phyloP scores from a whole-genome alignment of 2,888 invertebrate genomes.

The Fabriciana adippe region DNA sequence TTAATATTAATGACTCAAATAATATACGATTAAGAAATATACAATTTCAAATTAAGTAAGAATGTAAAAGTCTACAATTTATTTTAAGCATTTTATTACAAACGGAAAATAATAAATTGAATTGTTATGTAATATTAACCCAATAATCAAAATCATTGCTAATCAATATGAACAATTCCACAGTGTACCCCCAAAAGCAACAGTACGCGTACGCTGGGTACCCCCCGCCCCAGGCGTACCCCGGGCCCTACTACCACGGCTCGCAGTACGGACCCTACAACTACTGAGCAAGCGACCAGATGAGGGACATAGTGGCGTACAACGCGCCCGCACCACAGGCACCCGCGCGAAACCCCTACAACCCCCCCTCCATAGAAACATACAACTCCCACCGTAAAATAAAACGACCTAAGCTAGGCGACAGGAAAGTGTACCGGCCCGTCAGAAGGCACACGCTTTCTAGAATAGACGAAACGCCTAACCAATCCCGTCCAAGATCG shows the following conservation, averaged over 20 bases:
- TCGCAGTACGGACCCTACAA: slow-evolving; percentile 97
- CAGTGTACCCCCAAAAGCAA: slow-evolving; percentile 97
- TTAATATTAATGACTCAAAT: no score
- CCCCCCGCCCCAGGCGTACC: slow-evolving; percentile 91
- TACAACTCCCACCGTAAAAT: slow-evolving; percentile 74
- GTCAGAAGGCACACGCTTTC: slow-evolving; percentile 67
- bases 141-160: not conserved
- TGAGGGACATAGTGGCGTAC: slow-evolving; percentile 77
- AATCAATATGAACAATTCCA: slow-evolving; percentile 37
- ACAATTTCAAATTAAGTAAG: no score
- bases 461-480: slow-evolving; percentile 71
- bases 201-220: slow-evolving; percentile 95
- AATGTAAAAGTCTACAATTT: no score
- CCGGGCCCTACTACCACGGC: slow-evolving; percentile 94
- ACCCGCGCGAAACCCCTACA: slow-evolving; percentile 66
- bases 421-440: slow-evolving; percentile 68
- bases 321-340: slow-evolving; percentile 76
- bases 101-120: no score
- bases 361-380: slow-evolving; percentile 57
- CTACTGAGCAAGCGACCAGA: slow-evolving; percentile 87
- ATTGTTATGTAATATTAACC: not conserved
- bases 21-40: no score
- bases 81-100: no score
- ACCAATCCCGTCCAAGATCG: slow-evolving; percentile 53
- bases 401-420: slow-evolving; percentile 63